Percentiles rank a stretch among this genome's conserved stretches.
phyloP scores from a whole-genome alignment of 2,113 vertebrate species.

The Odontesthes bonariensis region DNA sequence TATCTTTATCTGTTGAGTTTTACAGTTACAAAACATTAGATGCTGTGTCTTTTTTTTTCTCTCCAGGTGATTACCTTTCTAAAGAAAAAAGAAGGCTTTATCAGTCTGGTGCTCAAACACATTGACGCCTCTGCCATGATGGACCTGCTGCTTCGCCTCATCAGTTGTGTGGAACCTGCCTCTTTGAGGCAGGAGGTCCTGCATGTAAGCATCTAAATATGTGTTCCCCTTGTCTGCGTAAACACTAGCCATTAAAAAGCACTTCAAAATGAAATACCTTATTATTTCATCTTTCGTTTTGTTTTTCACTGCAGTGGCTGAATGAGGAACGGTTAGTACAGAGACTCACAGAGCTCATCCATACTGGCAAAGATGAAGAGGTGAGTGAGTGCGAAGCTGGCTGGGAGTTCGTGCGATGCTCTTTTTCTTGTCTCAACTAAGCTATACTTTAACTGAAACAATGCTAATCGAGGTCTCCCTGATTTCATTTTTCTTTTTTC shows the following conservation, averaged over 20 bases:
- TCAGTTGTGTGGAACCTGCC: conserved; percentile 94
- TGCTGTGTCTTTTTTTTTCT: neutral
- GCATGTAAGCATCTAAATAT: conserved; percentile 81
- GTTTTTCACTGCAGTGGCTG: conserved; percentile 86
- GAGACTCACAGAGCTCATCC: conserved; percentile 92
- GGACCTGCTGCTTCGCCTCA: conserved; percentile 94
- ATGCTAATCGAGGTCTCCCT: neutral
- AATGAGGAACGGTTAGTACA: conserved; percentile 92
- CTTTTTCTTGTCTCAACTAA: neutral
- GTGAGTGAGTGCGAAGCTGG: conserved; percentile 86
- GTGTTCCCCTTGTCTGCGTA: neutral
- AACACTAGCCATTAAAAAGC: neutral
- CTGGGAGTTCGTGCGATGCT: neutral
- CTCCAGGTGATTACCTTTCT: conserved; percentile 91
- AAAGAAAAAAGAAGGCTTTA: conserved; percentile 92
- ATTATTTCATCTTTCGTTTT: neutral
- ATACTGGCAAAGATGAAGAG: conserved; percentile 92
- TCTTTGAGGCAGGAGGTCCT: conserved; percentile 93
- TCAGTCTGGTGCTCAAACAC: conserved; percentile 92
- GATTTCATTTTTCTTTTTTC: conserved; percentile 6
- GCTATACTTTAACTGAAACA: neutral
- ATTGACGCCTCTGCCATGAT: conserved; percentile 97
- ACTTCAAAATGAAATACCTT: neutral
- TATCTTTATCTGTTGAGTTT: neutral
- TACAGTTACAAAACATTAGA: neutral